Base-by-base conservation (phyloP, 2,888 invertebrate species). In the Mesochorus sp. region DNA sequence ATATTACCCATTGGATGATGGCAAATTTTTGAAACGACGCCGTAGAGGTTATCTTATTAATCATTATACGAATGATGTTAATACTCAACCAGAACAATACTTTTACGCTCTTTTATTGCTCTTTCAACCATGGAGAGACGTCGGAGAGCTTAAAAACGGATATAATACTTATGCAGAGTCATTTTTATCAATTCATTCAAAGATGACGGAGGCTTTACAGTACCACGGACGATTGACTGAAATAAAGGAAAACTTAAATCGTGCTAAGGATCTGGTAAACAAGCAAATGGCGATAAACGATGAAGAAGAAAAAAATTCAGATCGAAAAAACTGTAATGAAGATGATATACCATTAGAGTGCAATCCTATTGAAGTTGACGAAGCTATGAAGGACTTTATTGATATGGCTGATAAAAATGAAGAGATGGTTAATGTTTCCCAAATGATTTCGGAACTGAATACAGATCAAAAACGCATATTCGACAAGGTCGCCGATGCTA, bases 401-500 rank as follows among this genome's bases (percentile, higher is more conserved):
- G 76, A 39, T 19, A 24, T 44, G 6, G 71, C 67, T 1, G 10
- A 66, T 37, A 76, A 79, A 47, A 26, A 53, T 10, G 66, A 79
- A 10, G 37, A 26, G n/a, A n/a, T n/a, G 5, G 49, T 28, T 4
- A 51, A 73, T 26, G 61, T 68, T 17, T 44, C 44, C 17, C 28
- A 76, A 44, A 76, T 77, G 37, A 73, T 81, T 44, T 47, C 62
- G 0, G 26, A 75, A 17, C 44, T 82, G 19, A 82, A 82, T 64
- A 37, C n/a, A 0, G 79, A 82, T 49, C 80, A 81, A 47, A 75
- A 68, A 51, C 61, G 75, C 12, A 70, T 80, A 17, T 78, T 78
- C 31, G 79, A 76, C 47, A 74, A 59, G 3, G 47, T 71, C 10
- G 12, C 12, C 14, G n/a, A 19, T 31, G 21, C 49, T 5, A 28